Base-by-base conservation (phyloP, 2,797 vertebrate species). In the Sternotherus odoratus region DNA sequence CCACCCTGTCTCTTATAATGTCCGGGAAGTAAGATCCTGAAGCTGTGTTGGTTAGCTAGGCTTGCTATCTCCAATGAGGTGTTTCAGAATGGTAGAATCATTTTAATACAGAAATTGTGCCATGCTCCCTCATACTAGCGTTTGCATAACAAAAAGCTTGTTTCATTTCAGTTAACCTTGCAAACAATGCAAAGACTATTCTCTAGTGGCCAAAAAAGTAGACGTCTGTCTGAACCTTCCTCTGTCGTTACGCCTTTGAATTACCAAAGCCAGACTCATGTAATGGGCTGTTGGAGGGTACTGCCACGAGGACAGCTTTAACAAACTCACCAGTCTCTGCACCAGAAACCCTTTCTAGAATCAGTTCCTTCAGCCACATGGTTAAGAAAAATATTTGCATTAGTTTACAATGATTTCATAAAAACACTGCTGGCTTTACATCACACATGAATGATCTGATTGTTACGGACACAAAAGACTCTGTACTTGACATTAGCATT, bases 121-220 rank as follows among this genome's bases (percentile, higher is more conserved):
- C 15, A 50, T 3, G 3, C 3, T 50, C 33, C 17, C 28, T 50
- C 72, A 15, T 0, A 0, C n/a, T 43, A 1, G 0, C 10, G 3
- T 33, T 46, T 36, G 66, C 5, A 51, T 26, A 79, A 3, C 5
- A 57, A 53, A 26, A 13, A 43, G 8, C 6, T 26, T 15, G 24
- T n/a, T 77, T 17, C 6, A 26, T 11, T 33, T 6, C 87, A 1
- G 0, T 33, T 60, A 33, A 49, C 46, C 36, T 6, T n/a, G 28
- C 3, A 1, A 51, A 7, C 17, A 56, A 36, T 28, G 8, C 0
- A 0, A 30, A 8, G 39, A 33, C 28, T 48, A 2, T 36, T 15
- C 39, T 36, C 57, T 10, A 13, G 19, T 6, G 21, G 30, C 4
- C 39, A 7, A 19, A 46, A 60, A 19, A 0, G 3, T 0, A 51